A percentile compares a stretch with the other conserved stretches of the same genome.
Evolutionary conservation across 2,888 invertebrate species (phyloP).

Genomic region (Agonopterix heracliana): DNA sequence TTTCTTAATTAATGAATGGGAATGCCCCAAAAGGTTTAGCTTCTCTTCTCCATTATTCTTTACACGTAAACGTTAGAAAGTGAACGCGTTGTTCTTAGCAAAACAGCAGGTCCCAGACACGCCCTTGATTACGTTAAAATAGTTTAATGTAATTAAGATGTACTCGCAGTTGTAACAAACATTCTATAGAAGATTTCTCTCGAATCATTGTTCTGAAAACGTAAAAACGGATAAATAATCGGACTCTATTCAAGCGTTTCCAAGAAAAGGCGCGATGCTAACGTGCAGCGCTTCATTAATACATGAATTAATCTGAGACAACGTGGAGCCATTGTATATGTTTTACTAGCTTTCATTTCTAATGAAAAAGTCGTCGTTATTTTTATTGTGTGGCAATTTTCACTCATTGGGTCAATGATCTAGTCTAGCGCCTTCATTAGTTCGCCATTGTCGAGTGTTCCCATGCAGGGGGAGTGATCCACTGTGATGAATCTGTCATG

Average conservation of each 20-base stretch:
- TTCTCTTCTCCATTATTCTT: constrained; percentile 45
- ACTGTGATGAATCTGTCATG: no score
- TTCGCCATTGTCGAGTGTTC: neutral
- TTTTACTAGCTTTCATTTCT: constrained; percentile 53
- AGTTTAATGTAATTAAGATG: neutral
- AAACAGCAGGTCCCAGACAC: neutral
- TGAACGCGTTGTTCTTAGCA: constrained; percentile 23
- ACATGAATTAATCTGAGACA: constrained; percentile 42
- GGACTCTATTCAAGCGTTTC: constrained; percentile 53
- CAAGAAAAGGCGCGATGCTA: constrained; percentile 44
- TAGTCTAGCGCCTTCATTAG: neutral
- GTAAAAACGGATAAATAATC: constrained; percentile 55
- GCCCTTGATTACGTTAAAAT: neutral
- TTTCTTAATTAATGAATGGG: constrained; percentile 57
- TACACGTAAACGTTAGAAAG: constrained; percentile 50
- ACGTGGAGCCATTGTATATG: constrained; percentile 40
- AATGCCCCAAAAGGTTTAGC: constrained; percentile 39
- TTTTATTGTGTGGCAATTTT: constrained; percentile 27
- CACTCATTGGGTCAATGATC: constrained; percentile 32
- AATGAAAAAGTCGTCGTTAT: constrained; percentile 40
- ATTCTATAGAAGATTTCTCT: constrained; percentile 35
- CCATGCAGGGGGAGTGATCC: neutral
- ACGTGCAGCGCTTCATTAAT: constrained; percentile 34
- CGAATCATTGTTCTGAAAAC: constrained; percentile 22
- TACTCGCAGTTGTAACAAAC: constrained; percentile 2